A percentile compares a stretch with the other conserved stretches of the same genome.
Evolutionary conservation across 2,113 vertebrate species (phyloP).

Genomic region (Orthochromis malagaraziensis): DNA sequence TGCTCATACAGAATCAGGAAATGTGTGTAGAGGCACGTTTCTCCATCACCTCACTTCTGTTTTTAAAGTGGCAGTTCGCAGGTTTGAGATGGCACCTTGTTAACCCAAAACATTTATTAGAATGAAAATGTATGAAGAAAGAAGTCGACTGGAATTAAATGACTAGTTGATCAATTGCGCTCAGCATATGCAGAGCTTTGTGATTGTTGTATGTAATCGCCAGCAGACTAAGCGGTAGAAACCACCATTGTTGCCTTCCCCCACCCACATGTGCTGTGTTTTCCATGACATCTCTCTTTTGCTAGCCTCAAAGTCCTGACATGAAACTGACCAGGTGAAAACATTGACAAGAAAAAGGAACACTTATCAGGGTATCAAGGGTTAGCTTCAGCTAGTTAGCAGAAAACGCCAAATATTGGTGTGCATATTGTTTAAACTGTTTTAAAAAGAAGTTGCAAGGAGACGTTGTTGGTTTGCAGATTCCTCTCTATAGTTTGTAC

Average conservation of each 20-base stretch:
- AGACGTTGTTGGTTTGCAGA: neutral
- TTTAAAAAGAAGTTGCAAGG: neutral
- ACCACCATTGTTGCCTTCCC: neutral
- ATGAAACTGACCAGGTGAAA: neutral
- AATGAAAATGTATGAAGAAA: neutral
- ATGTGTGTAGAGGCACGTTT: neutral
- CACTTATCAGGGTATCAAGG: neutral
- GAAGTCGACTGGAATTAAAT: neutral
- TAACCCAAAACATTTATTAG: neutral
- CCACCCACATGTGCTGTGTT: neutral
- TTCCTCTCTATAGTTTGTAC: neutral
- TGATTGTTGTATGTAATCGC: neutral
- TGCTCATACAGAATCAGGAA: neutral
- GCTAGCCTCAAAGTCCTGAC: neutral
- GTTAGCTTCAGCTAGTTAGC: neutral
- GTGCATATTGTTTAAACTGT: neutral
- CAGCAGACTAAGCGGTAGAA: neutral
- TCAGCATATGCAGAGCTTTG: neutral
- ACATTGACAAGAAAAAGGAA: neutral
- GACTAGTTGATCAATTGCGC: neutral
- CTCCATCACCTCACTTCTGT: neutral
- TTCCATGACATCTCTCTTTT: neutral
- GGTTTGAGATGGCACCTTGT: neutral
- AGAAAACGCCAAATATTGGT: neutral
- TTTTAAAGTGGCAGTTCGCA: neutral